Percentiles rank a stretch among this genome's conserved stretches.
These are phyloP conservation scores for Nothocercus nigrocapillus DNA, from an alignment of 2,113 vertebrate species.

Conservation along the genomic window DNA sequence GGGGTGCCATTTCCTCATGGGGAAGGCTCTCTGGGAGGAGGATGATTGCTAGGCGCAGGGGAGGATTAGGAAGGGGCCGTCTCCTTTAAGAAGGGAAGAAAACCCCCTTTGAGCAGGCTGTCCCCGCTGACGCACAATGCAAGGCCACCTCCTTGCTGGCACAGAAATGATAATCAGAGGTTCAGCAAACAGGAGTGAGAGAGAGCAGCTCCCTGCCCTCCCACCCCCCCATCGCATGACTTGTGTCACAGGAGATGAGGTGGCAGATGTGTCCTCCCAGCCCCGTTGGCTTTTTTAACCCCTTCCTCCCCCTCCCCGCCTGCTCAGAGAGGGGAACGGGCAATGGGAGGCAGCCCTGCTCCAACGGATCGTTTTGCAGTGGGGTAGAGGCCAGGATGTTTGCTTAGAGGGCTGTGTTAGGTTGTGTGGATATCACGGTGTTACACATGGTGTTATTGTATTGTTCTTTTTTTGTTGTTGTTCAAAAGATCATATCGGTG, in stretches of 20 bases:
- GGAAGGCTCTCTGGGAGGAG: background rate
- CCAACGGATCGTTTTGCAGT: background rate
- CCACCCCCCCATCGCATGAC: background rate
- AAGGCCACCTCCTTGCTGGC: constrained; percentile 42
- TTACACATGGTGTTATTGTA: background rate
- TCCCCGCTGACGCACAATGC: constrained; percentile 51
- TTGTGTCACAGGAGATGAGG: constrained; percentile 48
- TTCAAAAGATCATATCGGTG: background rate
- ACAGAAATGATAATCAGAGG: constrained; percentile 69
- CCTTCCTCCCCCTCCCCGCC: background rate
- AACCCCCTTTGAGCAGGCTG: constrained; percentile 39
- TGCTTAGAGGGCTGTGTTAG: background rate
- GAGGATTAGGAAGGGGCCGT: constrained; percentile 6
- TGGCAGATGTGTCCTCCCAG: constrained; percentile 52
- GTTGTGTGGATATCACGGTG: background rate
- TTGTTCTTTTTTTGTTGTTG: background rate
- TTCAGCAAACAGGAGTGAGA: constrained; percentile 56
- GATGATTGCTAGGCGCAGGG: background rate
- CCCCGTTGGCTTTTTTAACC: constrained; percentile 36
- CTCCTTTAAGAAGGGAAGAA: constrained; percentile 59
- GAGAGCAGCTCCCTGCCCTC: constrained; percentile 45
- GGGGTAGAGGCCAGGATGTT: background rate
- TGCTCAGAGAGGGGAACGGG: background rate
- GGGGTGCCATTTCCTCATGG: background rate
- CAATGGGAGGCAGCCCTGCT: background rate